Evolutionary conservation across 1,140 invertebrate species (phyloP), one percentile per base, ranked within the genome.

Genomic region (Nasonia vitripennis): DNA sequence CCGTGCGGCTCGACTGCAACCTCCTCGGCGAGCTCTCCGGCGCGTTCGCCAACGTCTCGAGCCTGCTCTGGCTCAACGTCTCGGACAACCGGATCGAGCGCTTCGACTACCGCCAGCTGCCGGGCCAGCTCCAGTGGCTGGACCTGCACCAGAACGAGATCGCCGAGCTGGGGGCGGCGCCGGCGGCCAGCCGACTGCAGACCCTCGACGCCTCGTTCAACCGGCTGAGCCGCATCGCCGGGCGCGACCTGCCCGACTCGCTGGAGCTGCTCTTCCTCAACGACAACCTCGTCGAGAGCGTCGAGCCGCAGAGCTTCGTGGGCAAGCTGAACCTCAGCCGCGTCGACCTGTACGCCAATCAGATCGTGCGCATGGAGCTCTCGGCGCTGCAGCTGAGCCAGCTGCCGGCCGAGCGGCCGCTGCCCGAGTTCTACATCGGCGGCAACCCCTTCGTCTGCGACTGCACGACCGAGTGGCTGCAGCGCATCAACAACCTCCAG

Each of bases 381-480:
- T 96, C 96, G 89, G 96, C 97, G 67, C 93, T 98, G 62, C 95
- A 96, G 34, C 93, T 98, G 82, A 93, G 94, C 1, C 95, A 95
- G 84, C 94, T 96, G 62, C 91, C 94, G 5, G 91, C 92, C 55
- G 94, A 94, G 81, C 94, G 95, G 77, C 93, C 95, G 17, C 92
- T 97, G 75, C 97, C 97, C 0, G 96, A 97, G 89, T 97, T 98
- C 92, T 97, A 97, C 91, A 95, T 98, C 67, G 97, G 97, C 27
- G 96, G 96, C 31, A 98, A 98, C 93, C 97, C 97, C n/a, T 97
- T 97, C 90, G 95, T 96, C 85, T 98, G 97, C 91, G 97, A 98
- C 91, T 97, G 97, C 90, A 96, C 95, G 84, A 97, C 97, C 94
- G 97, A 98, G 93, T 98, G 97, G 97, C 94, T 98, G 86, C 96